Percentiles rank a stretch among this genome's conserved stretches.
These are phyloP conservation scores for Molossus alvarezi DNA, from an alignment of 2,797 vertebrate species.

Conservation along the genomic window DNA sequence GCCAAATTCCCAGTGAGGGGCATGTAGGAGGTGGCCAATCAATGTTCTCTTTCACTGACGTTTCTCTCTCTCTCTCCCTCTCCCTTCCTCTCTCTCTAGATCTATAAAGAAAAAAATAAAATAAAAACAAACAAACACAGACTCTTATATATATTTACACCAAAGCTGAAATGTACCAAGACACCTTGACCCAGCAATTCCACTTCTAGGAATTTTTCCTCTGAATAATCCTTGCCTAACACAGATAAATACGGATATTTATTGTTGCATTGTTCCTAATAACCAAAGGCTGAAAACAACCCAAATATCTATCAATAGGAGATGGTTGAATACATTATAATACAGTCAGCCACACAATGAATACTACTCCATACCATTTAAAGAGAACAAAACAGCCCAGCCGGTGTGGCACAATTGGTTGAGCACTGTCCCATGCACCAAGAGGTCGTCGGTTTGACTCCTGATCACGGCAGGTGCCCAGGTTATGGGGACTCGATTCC, in stretches of 20 bases:
- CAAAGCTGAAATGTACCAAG: background rate
- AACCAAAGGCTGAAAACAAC: background rate
- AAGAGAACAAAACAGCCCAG: background rate
- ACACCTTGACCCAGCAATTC: background rate
- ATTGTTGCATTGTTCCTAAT: background rate
- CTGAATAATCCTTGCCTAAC: background rate
- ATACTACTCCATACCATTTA: background rate
- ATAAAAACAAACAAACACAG: background rate
- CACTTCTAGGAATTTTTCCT: background rate
- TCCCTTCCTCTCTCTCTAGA: no score
- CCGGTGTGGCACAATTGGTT: no score
- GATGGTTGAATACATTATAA: background rate
- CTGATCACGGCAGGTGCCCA: no score
- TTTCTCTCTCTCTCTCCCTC: no score
- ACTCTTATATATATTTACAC: background rate
- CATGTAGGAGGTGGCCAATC: no score
- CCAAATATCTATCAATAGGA: background rate
- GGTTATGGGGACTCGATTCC: no score
- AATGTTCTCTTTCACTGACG: no score
- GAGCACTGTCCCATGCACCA: no score
- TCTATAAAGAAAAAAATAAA: no score
- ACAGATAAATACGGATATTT: background rate
- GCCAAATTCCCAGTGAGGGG: no score
- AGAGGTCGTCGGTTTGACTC: no score
- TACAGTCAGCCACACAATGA: no score